Evolutionary conservation across 2,797 vertebrate species (phyloP), one percentile per base, ranked within the genome.

Genomic region (Corythornis leucogaster): DNA sequence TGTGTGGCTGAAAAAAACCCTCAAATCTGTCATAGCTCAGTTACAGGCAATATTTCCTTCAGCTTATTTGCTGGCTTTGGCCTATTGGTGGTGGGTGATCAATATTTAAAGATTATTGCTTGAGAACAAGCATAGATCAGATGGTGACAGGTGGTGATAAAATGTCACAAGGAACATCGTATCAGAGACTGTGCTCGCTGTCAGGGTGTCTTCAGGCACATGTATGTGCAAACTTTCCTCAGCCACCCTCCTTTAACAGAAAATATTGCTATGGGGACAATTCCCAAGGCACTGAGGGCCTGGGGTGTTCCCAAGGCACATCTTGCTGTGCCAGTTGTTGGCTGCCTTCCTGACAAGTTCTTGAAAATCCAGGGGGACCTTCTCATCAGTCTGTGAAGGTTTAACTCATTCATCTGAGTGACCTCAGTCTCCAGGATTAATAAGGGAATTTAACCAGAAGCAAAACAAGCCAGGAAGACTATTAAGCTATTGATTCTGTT

Each of bases 251-350:
- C 17, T 82, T 22, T 38, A 15, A 42, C 62, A 51, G 22, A 28
- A 64, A 70, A 45, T 2, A 50, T 20, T 26, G 40, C 35, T 43
- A n/a, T 25, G 40, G 9, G 28, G 84, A 24, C 21, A 69, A 31
- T 33, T 76, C 68, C 67, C 62, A 10, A 11, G 35, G 50, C 8
- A 4, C 9, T 12, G 57, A 0, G 1, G 15, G 33, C 25, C 26
- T 1, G 2, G n/a, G 42, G 15, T 46, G 54, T 48, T 83, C 75
- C 57, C 54, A 10, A 17, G 26, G 69, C 51, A 30, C 31, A 14
- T 17, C 61, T 67, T 1, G 0, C 51, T 1, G 0, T 24, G 20
- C 9, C 0, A 1, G n/a, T 43, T 57, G 33, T 43, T 3, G 8
- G 2, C 42, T 53, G 43, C 40, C 35, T 35, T 77, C 63, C 68